Conservation (phyloP, 2,888 invertebrate genomes). For the Euzetes globulus region DNA sequence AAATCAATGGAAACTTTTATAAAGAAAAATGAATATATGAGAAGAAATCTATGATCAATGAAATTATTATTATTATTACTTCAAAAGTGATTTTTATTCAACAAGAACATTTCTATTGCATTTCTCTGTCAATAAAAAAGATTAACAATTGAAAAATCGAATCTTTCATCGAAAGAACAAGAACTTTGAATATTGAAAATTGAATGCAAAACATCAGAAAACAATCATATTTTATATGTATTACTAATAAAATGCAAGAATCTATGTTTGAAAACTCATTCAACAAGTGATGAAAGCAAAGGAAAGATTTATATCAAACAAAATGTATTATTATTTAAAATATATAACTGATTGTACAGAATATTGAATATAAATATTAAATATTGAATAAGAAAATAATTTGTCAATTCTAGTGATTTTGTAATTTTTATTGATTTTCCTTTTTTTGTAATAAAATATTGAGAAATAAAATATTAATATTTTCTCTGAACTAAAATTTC, state of each 20-base stretch:
- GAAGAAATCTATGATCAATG: no score
- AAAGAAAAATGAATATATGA: no score
- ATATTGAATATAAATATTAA: background rate
- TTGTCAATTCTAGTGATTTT: constrained; percentile 8
- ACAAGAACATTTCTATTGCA: background rate
- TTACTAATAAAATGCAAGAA: no score
- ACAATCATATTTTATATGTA: no score
- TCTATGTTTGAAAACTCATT: no score
- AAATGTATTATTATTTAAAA: background rate
- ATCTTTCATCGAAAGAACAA: background rate
- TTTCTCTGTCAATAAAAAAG: background rate
- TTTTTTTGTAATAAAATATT: background rate
- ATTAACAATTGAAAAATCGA: no score
- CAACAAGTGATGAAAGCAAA: background rate
- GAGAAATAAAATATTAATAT: no score
- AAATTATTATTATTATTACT: no score
- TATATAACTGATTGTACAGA: background rate
- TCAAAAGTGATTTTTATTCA: no score
- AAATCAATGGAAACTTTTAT: no score
- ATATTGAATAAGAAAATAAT: background rate
- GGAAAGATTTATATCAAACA: background rate
- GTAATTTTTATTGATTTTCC: background rate
- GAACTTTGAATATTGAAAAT: background rate
- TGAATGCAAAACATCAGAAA: background rate
- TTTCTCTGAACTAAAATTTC: no score